Evolutionary conservation across 2,888 invertebrate genomes (phyloP), one percentile per base, ranked within the genome.

Genomic region (Hypomecis punctinalis): DNA sequence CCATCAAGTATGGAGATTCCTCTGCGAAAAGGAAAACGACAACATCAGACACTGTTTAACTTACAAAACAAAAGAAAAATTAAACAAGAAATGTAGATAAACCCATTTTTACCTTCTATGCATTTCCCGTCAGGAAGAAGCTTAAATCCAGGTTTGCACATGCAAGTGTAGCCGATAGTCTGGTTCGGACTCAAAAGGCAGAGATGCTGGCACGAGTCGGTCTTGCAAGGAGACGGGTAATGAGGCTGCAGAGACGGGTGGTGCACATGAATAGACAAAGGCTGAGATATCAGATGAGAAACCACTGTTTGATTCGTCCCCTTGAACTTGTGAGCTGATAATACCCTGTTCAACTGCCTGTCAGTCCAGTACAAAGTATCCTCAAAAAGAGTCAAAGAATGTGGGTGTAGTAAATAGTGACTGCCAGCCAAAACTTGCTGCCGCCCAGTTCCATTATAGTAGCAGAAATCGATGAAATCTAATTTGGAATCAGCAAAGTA

Each of bases 401-500:
- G 99, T 0, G 99, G 99, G 89, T 99, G 99, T 1, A 99, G 93
- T 0, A 99, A 91, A 81, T 99, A 99, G 86, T 99, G 97, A 71
- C 97, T 97, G 11, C 96, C 96, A 2, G 97, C 96, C 13, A 98
- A 82, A 0, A 98, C 98, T 86, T 98, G 98, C 72, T 97, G 96
- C 23, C 99, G 91, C 0, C 97, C 97, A 0, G 95, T 95, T 7
- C 99, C 99, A 78, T 99, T 98, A 90, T 99, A 99, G 80, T 98
- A 96, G 82, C 99, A 99, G 83, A 98, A 99, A 82, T 99, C 99
- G 66, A 99, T 99, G 81, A 98, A 99, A 84, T 99, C 99, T 42
- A 99, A 89, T 82, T 99, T 98, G 0, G 98, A 98, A 86, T 99
- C 99, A 0, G 99, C 99, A 83, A 99, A 99, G 89, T 99, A 99